Evolutionary conservation across 2,113 vertebrate genomes (phyloP), one percentile per base, ranked within the genome.

Genomic region (Zosterops japonicus): DNA sequence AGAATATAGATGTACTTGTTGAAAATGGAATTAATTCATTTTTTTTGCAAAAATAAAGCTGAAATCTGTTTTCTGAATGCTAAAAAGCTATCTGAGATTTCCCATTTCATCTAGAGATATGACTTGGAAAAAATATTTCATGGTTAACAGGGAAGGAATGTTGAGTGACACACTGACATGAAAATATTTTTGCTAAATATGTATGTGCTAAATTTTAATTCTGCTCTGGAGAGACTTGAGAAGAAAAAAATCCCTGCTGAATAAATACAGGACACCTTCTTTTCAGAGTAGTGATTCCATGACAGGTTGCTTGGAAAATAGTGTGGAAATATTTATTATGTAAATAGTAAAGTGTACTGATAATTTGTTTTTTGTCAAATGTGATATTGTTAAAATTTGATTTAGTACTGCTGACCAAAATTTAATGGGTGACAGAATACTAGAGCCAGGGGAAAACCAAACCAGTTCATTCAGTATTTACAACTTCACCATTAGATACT

Each of bases 141-240:
- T 49, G 36, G 78, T 55, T 94, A 88, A 59, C 29, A 80, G 47
- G n/a, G 35, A 91, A 55, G 29, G 55, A 72, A 67, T 28, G 9
- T 52, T 93, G 82, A 95, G 47, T 61, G 84, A 72, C 46, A 84
- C 23, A 28, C 15, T 95, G 84, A 93, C 67, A 83, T 77, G 7
- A 90, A 89, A 90, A 90, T 91, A 69, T 55, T 91, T 82, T 74
- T 91, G 46, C 33, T 87, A 85, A 70, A 74, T 55, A 44, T 53
- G 39, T 24, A 42, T 49, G 46, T 56, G 89, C 63, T 55, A 91
- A 88, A 88, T 74, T 93, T 88, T 42, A 95, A 91, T 85, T 90
- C 59, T 4, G 0, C 60, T 93, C 72, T 74, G 39, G 14, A 63
- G 22, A 36, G 52, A 39, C 75, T 13, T 25, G 47, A 86, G 60